These are phyloP conservation scores for Xyrauchen texanus DNA, from an alignment of 2,113 vertebrate species.

Conservation along the genomic window DNA sequence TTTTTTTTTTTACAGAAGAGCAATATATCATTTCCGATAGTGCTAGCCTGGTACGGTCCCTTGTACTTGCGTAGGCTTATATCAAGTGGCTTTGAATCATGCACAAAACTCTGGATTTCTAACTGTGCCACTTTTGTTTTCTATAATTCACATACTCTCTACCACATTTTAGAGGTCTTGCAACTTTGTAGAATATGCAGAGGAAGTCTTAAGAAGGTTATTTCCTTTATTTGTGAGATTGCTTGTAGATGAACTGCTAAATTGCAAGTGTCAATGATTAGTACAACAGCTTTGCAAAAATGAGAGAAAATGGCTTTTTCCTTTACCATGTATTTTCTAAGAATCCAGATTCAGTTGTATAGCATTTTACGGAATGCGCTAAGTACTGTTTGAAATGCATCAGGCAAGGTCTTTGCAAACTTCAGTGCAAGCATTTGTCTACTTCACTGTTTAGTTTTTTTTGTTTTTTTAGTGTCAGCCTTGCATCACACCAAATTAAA, in stretches of 20 bases:
- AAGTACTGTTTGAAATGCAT: too few species aligned
- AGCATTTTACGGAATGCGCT: too few species aligned
- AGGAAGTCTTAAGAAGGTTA: background rate
- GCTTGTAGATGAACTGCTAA: background rate
- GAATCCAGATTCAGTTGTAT: too few species aligned
- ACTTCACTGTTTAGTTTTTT: too few species aligned
- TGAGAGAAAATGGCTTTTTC: background rate
- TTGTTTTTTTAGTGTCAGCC: too few species aligned
- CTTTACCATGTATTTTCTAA: background rate
- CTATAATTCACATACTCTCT: constrained; percentile 46
- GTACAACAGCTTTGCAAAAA: constrained; percentile 5
- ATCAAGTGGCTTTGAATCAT: constrained; percentile 52
- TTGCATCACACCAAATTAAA: too few species aligned
- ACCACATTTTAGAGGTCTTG: constrained; percentile 25
- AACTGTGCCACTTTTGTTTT: constrained; percentile 46
- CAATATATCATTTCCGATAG: constrained; percentile 67
- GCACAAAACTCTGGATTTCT: constrained; percentile 48
- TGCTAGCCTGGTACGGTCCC: background rate
- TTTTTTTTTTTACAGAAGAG: too few species aligned
- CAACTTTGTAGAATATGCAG: constrained; percentile 5
- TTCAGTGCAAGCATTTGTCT: too few species aligned
- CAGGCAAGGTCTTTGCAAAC: too few species aligned
- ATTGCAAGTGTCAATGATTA: background rate
- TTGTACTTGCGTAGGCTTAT: constrained; percentile 42
- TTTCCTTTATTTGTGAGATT: constrained; percentile 23